Base-by-base conservation (phyloP, 1,140 invertebrate genomes). In the Hycleus phaleratus region DNA sequence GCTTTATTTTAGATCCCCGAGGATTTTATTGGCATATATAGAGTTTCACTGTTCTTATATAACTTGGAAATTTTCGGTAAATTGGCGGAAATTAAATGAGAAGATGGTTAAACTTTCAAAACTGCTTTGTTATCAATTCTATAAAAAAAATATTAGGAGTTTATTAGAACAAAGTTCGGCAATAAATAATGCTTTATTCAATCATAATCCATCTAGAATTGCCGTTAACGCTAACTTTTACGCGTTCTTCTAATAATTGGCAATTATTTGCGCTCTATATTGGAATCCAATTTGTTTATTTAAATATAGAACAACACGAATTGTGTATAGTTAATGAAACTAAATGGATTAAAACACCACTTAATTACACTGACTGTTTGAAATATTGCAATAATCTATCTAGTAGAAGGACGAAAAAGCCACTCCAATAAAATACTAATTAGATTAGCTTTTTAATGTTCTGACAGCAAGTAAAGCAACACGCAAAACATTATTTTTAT, bases 361-460 rank as follows among this genome's bases (percentile, higher is more conserved):
- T 64, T 60, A 64, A 64, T 64, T 64, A 64, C 60, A 32, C 32
- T 7, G 11, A 40, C 12, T 43, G 49, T 62, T 54, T 62, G 60
- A 62, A 62, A 62, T 62, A 62, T 58, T 56, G 51, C 40, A 45
- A 47, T 59, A 63, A 66, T 66, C 49, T 61, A 61, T 64, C 51
- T 51, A 46, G 55, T 49, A 60, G 46, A 66, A 61, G 32, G 32
- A 32, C 32, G 32, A 59, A 61, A 64, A 32, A 53, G 58, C 62
- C 62, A 66, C 64, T 66, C 64, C 59, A 63, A 61, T 64, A 66
- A 66, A 66, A 58, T 62, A 62, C 64, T 66, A 66, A 66, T 66
- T 66, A 66, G 64, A 66, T 66, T 66, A 66, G 48, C 56, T 55
- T 66, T 61, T 64, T 64, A 66, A 64, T 63, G 64, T 50, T 40